A percentile compares a stretch with the other conserved stretches of the same genome.
phyloP scores from a whole-genome alignment of 2,888 invertebrate species.

The Lasioglossum villosulum region DNA sequence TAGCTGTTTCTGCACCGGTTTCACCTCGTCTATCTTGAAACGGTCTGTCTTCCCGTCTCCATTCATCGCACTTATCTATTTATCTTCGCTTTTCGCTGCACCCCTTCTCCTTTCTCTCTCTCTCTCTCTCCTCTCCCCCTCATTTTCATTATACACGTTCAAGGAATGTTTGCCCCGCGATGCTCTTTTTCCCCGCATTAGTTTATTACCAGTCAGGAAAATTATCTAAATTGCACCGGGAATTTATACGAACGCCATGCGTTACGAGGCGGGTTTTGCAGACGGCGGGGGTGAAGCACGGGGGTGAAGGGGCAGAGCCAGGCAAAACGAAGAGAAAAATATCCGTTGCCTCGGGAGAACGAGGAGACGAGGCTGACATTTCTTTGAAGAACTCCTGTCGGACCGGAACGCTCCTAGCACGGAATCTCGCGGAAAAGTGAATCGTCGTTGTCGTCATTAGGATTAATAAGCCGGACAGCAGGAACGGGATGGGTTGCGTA shows the following conservation, averaged over 20 bases:
- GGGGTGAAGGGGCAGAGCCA: neutral
- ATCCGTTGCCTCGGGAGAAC: neutral
- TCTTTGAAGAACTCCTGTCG: slow-evolving; percentile 23
- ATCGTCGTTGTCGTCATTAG: slow-evolving; percentile 74
- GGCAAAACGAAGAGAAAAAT: slow-evolving; percentile 14
- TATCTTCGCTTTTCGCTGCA: slow-evolving; percentile 21
- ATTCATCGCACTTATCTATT: slow-evolving; percentile 31
- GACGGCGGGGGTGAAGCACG: neutral
- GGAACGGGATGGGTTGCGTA: slow-evolving; percentile 77
- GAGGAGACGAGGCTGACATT: slow-evolving; percentile 41
- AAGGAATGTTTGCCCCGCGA: slow-evolving; percentile 33
- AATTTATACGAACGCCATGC: slow-evolving; percentile 51
- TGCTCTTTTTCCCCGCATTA: slow-evolving; percentile 49
- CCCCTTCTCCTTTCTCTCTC: neutral
- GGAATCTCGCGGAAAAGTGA: slow-evolving; percentile 74
- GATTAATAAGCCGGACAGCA: slow-evolving; percentile 77
- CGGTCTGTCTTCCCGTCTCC: slow-evolving; percentile 16
- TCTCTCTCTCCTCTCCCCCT: neutral
- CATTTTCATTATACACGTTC: slow-evolving; percentile 30
- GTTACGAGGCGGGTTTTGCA: slow-evolving; percentile 17
- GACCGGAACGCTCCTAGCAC: slow-evolving; percentile 33
- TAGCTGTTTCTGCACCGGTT: neutral
- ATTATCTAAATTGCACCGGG: slow-evolving; percentile 59
- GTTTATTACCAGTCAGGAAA: slow-evolving; percentile 54
- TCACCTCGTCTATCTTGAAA: slow-evolving; percentile 14